phyloP scores from a whole-genome alignment of 2,113 vertebrate species.

The Haplochromis vanheusdeni region DNA sequence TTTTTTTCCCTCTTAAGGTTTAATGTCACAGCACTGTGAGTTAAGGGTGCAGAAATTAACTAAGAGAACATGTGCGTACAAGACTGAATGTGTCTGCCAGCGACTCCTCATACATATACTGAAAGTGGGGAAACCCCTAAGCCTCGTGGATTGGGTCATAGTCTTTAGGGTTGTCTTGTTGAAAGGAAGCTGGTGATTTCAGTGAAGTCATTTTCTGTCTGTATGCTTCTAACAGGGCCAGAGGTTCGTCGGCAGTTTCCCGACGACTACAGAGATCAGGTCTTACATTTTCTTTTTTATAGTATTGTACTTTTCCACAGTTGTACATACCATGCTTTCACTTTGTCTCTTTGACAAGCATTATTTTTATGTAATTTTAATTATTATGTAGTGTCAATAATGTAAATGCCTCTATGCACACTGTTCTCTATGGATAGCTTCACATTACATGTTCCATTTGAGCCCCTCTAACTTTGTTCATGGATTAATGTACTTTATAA shows the following conservation, averaged over 20 bases:
- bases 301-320: background rate
- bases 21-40: background rate
- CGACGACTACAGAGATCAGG: constrained; percentile 93
- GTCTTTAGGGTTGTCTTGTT: background rate
- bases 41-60: background rate
- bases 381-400: background rate
- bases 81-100: background rate
- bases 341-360: background rate
- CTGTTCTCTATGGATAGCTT: background rate
- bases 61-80: background rate
- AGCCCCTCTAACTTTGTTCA: background rate
- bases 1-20: background rate
- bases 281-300: constrained; percentile 60
- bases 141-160: background rate
- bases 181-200: background rate
- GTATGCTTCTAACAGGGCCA: constrained; percentile 85
- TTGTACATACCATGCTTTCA: background rate
- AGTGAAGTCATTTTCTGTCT: constrained; percentile 77
- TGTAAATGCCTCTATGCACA: background rate
- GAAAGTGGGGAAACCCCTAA: background rate
- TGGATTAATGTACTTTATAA: background rate
- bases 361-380: background rate
- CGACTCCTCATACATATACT: background rate
- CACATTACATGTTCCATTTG: background rate
- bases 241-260: constrained; percentile 89